Conservation (phyloP, 2,888 invertebrate species). For the Luperina testacea region DNA sequence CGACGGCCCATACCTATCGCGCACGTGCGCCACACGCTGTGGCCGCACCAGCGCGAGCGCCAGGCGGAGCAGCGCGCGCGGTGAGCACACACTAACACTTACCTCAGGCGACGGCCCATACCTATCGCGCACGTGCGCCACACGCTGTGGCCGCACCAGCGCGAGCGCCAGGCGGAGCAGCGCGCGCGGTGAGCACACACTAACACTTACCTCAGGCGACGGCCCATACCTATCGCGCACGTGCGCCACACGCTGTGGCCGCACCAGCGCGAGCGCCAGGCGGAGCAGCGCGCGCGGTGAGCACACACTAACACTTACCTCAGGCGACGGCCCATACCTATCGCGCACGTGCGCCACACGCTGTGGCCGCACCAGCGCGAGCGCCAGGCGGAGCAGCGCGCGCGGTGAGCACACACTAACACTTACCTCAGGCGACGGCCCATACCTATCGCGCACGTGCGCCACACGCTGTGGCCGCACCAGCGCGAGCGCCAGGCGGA, state of each 20-base stretch:
- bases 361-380: slow-evolving; percentile 96
- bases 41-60: slow-evolving; percentile 91
- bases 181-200: slow-evolving; percentile 85
- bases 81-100: slow-evolving; percentile 64
- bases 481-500: slow-evolving; percentile 89
- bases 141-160: slow-evolving; percentile 95
- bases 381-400: slow-evolving; percentile 93
- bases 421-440: too few relatives aligned
- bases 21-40: too few relatives aligned
- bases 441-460: slow-evolving; percentile 91
- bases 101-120: too few relatives aligned
- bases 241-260: slow-evolving; percentile 95
- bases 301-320: background rate
- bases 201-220: too few relatives aligned
- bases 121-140: slow-evolving; percentile 93
- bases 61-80: slow-evolving; percentile 93
- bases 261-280: slow-evolving; percentile 94
- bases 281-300: slow-evolving; percentile 92
- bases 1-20: too few relatives aligned
- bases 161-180: slow-evolving; percentile 94
- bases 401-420: slow-evolving; percentile 76
- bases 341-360: slow-evolving; percentile 92
- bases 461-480: slow-evolving; percentile 94
- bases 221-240: slow-evolving; percentile 89
- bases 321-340: slow-evolving; percentile 69